Conservation (phyloP, 2,888 invertebrate species). For the Candidula unifasciata region DNA sequence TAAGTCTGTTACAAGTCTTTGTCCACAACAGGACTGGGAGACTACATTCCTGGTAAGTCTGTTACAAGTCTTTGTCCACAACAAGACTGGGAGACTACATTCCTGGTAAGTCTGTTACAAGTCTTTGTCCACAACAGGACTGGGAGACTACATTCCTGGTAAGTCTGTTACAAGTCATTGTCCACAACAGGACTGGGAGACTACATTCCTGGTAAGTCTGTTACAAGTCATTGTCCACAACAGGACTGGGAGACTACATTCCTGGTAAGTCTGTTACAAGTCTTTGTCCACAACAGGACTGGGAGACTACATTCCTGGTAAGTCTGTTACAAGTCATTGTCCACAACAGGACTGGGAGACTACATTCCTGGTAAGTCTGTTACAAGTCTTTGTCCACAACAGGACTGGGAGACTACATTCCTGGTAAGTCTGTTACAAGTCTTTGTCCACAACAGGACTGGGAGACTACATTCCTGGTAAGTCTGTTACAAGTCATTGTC, state of each 20-base stretch:
- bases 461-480: constrained; percentile 7
- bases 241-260: constrained; percentile 2
- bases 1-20: no score
- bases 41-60: constrained; percentile 85
- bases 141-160: constrained; percentile 90
- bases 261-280: not conserved
- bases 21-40: no score
- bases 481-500: constrained; percentile 92
- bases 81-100: constrained; percentile 78
- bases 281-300: no score
- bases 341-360: no score
- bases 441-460: no score
- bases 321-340: no score
- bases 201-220: constrained; percentile 78
- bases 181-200: not conserved
- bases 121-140: no score
- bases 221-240: not conserved
- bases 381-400: no score
- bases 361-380: no score
- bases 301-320: constrained; percentile 5
- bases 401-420: not conserved
- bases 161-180: not conserved
- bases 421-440: constrained; percentile 77
- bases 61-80: constrained; percentile 87
- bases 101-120: no score